Percentiles rank a stretch among this genome's conserved stretches.
Conservation (phyloP, 2,888 invertebrate genomes). For the Phaonia tiefii region DNA sequence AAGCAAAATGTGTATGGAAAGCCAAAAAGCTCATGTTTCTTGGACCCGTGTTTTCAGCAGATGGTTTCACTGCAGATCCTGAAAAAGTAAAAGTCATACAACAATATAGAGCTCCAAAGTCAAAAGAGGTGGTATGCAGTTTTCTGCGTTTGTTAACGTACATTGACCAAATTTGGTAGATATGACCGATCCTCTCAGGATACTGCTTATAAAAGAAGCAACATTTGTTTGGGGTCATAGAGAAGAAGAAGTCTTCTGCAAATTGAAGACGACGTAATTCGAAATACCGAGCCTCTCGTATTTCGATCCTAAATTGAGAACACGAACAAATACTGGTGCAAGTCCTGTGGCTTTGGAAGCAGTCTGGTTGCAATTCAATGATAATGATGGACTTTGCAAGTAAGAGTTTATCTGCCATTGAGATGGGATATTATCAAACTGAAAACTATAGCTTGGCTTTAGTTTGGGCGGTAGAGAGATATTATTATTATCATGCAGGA, state of each 20-base stretch:
- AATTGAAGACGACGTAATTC: too few relatives aligned
- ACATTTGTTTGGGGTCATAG: slow-evolving; percentile 70
- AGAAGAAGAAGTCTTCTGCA: slow-evolving; percentile 71
- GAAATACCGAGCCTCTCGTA: slow-evolving; percentile 70
- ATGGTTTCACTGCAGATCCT: slow-evolving; percentile 65
- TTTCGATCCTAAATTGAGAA: slow-evolving; percentile 70
- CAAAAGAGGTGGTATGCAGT: slow-evolving; percentile 72
- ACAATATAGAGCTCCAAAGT: slow-evolving; percentile 69
- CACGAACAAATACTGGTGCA: slow-evolving; percentile 5
- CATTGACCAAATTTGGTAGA: slow-evolving; percentile 60
- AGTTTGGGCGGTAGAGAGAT: slow-evolving; percentile 59
- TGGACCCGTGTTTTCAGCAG: slow-evolving; percentile 48
- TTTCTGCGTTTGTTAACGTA: slow-evolving; percentile 74
- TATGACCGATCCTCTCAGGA: too few relatives aligned
- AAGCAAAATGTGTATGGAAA: slow-evolving; percentile 69
- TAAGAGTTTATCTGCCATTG: slow-evolving; percentile 20
- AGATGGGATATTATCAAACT: slow-evolving; percentile 59
- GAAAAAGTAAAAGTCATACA: slow-evolving; percentile 67
- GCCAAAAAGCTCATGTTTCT: too few relatives aligned
- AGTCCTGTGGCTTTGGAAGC: too few relatives aligned
- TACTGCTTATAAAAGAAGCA: slow-evolving; percentile 68
- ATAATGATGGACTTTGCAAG: slow-evolving; percentile 13
- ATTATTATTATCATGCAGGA: slow-evolving; percentile 58
- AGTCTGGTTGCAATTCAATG: slow-evolving; percentile 30
- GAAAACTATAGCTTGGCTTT: slow-evolving; percentile 61